These are phyloP conservation scores for Punctoribates punctum DNA, from an alignment of 2,888 invertebrate genomes.

Conservation along the genomic window DNA sequence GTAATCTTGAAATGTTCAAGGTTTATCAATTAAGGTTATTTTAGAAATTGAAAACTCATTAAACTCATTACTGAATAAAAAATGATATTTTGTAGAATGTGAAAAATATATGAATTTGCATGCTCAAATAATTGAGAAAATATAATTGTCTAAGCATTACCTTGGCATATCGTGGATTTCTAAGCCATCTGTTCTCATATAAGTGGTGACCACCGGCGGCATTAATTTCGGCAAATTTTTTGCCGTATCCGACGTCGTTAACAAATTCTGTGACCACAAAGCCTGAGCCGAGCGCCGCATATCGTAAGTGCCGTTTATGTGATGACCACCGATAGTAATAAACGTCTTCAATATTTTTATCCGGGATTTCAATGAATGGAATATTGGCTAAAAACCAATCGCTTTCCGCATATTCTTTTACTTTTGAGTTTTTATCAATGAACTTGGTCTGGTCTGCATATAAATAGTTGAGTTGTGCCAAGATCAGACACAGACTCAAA, in stretches of 20 bases:
- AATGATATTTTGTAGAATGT: neutral
- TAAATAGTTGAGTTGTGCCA: no score
- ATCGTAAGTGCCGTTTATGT: constrained; percentile 9
- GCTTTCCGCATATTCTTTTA: neutral
- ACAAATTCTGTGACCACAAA: constrained; percentile 13
- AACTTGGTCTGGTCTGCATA: no score
- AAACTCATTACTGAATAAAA: no score
- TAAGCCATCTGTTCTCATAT: neutral
- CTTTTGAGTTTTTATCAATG: constrained; percentile 4
- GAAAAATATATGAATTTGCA: neutral
- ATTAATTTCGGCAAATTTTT: neutral
- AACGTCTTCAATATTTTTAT: constrained; percentile 22
- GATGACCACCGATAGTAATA: constrained; percentile 25
- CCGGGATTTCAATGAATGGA: constrained; percentile 12
- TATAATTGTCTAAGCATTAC: neutral
- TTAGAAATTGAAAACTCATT: no score
- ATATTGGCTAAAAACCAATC: constrained; percentile 8
- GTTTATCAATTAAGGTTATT: no score
- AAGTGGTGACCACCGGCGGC: constrained; percentile 3
- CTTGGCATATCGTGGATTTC: neutral
- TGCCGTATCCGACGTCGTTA: neutral
- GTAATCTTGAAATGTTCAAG: no score
- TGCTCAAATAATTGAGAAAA: no score
- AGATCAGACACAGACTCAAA: no score
- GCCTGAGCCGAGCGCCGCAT: neutral